Percentiles rank a stretch among this genome's conserved stretches.
phyloP scores from a whole-genome alignment of 2,113 vertebrate genomes.

The Zosterops japonicus region DNA sequence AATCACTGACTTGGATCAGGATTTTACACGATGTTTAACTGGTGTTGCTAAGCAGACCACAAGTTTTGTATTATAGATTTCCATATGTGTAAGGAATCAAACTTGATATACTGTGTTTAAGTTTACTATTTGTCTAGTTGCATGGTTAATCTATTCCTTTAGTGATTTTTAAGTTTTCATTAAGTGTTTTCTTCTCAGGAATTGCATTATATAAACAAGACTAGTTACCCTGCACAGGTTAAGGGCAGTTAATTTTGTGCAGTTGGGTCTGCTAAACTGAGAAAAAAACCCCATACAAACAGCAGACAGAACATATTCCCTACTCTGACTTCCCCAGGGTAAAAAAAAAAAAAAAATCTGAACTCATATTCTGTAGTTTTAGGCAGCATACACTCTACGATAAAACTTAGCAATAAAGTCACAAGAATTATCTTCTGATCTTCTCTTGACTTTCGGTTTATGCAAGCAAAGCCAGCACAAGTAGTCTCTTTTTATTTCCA shows the following conservation, averaged over 20 bases:
- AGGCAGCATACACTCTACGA: background rate
- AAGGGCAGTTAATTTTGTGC: background rate
- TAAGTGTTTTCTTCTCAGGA: background rate
- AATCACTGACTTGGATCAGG: background rate
- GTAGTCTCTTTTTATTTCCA: conserved; percentile 17
- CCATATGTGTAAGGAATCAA: background rate
- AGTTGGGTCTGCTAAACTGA: background rate
- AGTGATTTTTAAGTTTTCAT: background rate
- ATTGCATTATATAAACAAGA: background rate
- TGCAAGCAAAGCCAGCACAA: conserved; percentile 24
- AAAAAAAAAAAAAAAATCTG: background rate
- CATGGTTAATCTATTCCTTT: background rate
- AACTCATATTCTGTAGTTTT: background rate
- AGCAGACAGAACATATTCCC: background rate
- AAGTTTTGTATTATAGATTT: background rate
- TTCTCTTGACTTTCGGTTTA: background rate
- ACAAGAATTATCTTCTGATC: background rate
- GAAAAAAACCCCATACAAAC: background rate
- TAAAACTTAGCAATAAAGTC: background rate
- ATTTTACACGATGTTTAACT: background rate
- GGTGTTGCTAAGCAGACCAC: background rate
- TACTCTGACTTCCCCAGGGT: background rate
- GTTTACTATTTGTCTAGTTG: background rate
- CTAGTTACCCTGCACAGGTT: background rate
- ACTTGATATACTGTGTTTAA: background rate